Conservation (phyloP, 2,888 invertebrate species). For the Cerceris ruficornis region DNA sequence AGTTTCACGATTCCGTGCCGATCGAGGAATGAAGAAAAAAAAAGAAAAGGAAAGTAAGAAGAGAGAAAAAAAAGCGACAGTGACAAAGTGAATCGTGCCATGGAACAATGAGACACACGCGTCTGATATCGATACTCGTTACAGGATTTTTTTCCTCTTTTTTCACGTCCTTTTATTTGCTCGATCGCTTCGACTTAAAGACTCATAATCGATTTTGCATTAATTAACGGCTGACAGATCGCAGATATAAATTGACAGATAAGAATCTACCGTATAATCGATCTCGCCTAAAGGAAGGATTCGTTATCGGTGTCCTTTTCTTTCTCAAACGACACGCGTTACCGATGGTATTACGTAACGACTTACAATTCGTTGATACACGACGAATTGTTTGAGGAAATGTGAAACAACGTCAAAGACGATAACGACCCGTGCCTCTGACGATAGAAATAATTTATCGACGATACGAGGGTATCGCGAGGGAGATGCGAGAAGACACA, state of each 20-base stretch:
- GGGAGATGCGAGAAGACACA: slow-evolving; percentile 5
- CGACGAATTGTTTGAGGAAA: slow-evolving; percentile 6
- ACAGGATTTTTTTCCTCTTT: slow-evolving; percentile 9
- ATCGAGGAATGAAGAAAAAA: background rate
- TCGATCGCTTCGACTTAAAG: slow-evolving; percentile 13
- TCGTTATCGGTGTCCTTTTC: background rate
- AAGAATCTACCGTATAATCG: background rate
- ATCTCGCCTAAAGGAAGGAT: background rate
- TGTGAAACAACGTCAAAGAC: background rate
- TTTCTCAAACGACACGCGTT: background rate
- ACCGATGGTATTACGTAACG: slow-evolving; percentile 41
- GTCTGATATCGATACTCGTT: background rate
- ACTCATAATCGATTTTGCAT: background rate
- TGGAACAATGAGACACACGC: slow-evolving; percentile 10
- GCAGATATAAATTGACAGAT: background rate
- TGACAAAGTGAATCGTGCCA: background rate
- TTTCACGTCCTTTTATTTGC: background rate
- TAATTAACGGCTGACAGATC: slow-evolving; percentile 21
- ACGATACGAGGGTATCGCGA: slow-evolving; percentile 9
- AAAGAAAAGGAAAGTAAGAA: background rate
- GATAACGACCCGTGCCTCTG: slow-evolving; percentile 20
- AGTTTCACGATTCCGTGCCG: background rate
- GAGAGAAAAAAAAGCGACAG: background rate
- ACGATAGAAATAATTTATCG: slow-evolving; percentile 29
- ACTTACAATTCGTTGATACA: slow-evolving; percentile 8